Evolutionary conservation across 2,888 invertebrate genomes (phyloP).

Genomic region (Drosophila quinaria): DNA sequence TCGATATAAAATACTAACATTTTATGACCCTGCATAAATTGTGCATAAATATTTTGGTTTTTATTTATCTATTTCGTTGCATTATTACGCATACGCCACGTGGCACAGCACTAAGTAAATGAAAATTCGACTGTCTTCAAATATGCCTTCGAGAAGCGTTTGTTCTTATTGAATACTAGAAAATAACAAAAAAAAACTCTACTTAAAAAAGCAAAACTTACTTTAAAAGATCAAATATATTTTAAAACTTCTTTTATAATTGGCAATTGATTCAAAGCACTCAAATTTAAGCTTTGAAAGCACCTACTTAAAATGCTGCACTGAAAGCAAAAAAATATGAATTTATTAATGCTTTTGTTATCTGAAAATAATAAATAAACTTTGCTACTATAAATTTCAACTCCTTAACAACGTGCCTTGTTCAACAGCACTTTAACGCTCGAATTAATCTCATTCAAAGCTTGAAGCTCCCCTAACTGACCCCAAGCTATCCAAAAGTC

Average conservation of each 20-base stretch:
- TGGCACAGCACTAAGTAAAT: conserved; percentile 18
- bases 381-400: background rate
- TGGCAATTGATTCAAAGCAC: no score
- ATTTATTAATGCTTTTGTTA: no score
- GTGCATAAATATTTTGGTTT: conserved; percentile 46
- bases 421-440: background rate
- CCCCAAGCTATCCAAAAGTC: background rate
- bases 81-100: conserved; percentile 48
- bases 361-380: background rate
- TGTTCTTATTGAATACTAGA: no score
- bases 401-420: background rate
- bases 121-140: conserved; percentile 9
- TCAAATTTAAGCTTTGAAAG: no score
- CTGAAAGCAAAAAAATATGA: no score
- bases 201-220: no score
- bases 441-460: background rate
- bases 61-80: conserved; percentile 14
- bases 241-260: background rate
- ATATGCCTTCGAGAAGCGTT: no score
- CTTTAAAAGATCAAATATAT: background rate
- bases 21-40: conserved; percentile 66
- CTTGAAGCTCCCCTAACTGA: background rate
- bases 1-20: conserved; percentile 47
- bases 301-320: no score
- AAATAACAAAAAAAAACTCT: no score